Conservation (phyloP, 2,888 invertebrate species). For the Ceramica pisi region DNA sequence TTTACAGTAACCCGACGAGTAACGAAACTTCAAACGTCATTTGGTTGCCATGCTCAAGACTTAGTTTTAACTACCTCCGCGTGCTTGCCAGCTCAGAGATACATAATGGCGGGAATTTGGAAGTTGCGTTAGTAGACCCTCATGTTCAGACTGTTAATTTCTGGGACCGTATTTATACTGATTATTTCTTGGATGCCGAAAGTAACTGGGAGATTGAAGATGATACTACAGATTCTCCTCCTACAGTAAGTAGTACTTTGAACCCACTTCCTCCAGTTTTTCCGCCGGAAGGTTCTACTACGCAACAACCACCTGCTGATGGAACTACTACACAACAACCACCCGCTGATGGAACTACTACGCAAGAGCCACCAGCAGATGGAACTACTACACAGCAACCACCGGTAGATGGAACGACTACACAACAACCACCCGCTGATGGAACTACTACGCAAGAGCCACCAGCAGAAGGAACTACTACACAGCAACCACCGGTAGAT, state of each 20-base stretch:
- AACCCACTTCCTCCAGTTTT: background rate
- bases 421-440: background rate
- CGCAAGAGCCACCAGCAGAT: background rate
- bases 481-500: background rate
- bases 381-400: background rate
- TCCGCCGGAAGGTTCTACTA: background rate
- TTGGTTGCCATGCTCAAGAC: constrained; percentile 78
- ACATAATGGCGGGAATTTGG: constrained; percentile 67
- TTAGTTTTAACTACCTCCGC: constrained; percentile 70
- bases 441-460: background rate
- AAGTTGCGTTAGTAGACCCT: constrained; percentile 74
- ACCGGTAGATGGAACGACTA: background rate
- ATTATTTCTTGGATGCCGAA: constrained; percentile 80
- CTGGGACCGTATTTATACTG: constrained; percentile 80
- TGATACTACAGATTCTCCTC: background rate
- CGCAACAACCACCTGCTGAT: background rate
- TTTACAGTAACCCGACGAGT: constrained; percentile 80
- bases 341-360: background rate
- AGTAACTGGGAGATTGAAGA: constrained; percentile 74
- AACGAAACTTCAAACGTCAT: constrained; percentile 70
- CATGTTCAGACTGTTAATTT: constrained; percentile 73
- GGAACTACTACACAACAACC: background rate
- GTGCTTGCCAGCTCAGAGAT: constrained; percentile 75
- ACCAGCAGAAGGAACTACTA: background rate
- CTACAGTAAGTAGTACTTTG: background rate